Percentiles rank a stretch among this genome's conserved stretches.
Conservation (phyloP, 2,797 vertebrate genomes). For the Saguinus oedipus region DNA sequence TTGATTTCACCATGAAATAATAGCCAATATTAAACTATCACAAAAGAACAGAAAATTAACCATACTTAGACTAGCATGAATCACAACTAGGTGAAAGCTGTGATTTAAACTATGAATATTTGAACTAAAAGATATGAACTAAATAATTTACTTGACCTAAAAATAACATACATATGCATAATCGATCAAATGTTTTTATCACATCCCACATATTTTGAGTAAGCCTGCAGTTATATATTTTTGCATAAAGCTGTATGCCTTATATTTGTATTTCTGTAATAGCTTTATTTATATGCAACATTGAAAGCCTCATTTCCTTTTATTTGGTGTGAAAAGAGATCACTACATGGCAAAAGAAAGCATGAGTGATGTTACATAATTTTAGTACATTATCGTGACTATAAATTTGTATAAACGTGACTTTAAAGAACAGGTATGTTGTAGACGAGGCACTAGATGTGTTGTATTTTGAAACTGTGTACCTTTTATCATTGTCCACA, state of each 20-base stretch:
- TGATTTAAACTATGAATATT: background rate
- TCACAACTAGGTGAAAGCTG: background rate
- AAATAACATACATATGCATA: background rate
- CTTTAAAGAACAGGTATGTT: background rate
- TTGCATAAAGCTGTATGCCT: background rate
- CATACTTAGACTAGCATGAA: background rate
- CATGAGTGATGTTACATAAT: background rate
- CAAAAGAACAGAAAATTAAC: background rate
- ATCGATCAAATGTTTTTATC: background rate
- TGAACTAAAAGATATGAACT: background rate
- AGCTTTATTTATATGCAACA: background rate
- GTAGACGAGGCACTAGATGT: background rate
- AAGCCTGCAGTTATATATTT: background rate
- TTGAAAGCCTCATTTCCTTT: background rate
- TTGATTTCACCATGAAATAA: constrained; percentile 43
- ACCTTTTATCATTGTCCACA: background rate
- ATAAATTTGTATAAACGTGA: background rate
- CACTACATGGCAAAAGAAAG: background rate
- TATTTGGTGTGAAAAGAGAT: background rate
- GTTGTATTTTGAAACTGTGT: background rate
- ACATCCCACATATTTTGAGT: background rate
- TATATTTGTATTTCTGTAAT: background rate
- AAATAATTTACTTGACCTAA: background rate
- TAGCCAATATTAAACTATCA: background rate
- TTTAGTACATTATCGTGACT: background rate